Conservation (phyloP, 2,888 invertebrate genomes). For the Drosophila nigricruria region DNA sequence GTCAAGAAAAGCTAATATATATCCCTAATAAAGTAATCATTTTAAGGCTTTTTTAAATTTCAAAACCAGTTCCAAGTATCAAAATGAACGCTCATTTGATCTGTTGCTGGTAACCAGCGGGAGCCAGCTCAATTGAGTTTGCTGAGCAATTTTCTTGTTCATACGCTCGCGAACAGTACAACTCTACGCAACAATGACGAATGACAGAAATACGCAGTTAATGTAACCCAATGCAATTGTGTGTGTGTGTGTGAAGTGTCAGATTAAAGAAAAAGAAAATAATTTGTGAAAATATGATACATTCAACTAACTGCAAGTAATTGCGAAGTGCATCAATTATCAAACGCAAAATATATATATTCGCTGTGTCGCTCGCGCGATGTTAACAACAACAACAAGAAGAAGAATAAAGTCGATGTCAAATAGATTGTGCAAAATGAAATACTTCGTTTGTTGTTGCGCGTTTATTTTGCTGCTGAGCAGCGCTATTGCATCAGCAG, state of each 20-base stretch:
- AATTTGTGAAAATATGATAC: constrained; percentile 51
- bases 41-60: background rate
- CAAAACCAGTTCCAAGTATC: background rate
- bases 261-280: constrained; percentile 25
- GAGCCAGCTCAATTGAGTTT: constrained; percentile 25
- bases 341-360: constrained; percentile 26
- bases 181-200: constrained; percentile 59
- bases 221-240: constrained; percentile 34
- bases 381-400: constrained; percentile 42
- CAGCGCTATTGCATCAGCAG: constrained; percentile 73
- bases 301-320: constrained; percentile 38
- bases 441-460: constrained; percentile 64
- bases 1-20: background rate
- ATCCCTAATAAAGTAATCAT: background rate
- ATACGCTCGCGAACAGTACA: constrained; percentile 33
- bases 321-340: constrained; percentile 48
- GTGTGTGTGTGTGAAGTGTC: constrained; percentile 38
- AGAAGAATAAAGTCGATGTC: constrained; percentile 25
- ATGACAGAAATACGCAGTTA: constrained; percentile 61
- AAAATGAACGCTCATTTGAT: constrained; percentile 13
- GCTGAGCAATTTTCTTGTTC: constrained; percentile 11
- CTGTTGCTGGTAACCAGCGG: background rate
- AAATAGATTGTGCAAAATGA: constrained; percentile 69
- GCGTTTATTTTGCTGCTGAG: constrained; percentile 66
- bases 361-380: constrained; percentile 27